phyloP scores from a whole-genome alignment of 2,113 vertebrate species.

The Terrapene triunguis region DNA sequence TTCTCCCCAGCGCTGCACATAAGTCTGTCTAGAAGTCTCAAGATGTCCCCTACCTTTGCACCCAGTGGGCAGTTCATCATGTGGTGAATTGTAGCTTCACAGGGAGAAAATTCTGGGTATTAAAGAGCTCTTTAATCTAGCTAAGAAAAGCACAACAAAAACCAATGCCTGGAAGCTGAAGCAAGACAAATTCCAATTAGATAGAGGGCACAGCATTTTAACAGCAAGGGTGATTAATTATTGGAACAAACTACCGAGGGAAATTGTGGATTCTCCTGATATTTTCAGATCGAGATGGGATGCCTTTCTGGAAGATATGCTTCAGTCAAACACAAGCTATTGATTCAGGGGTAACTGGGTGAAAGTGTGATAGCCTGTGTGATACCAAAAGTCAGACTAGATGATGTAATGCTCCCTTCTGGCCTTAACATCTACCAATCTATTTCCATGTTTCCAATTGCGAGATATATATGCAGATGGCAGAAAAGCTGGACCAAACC shows the following conservation, averaged over 20 bases:
- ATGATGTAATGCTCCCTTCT: conserved; percentile 49
- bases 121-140: background rate
- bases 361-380: background rate
- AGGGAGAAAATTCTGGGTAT: background rate
- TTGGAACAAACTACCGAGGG: background rate
- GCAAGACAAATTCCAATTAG: background rate
- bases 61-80: background rate
- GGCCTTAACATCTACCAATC: conserved; percentile 43
- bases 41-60: background rate
- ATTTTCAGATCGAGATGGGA: background rate
- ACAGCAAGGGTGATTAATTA: background rate
- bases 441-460: background rate
- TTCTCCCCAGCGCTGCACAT: background rate
- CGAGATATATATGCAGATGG: fast-evolving
- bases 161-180: background rate
- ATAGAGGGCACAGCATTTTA: background rate
- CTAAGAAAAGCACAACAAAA: background rate
- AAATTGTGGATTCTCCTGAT: background rate
- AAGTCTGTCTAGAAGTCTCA: background rate
- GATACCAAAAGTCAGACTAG: conserved; percentile 11
- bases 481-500: conserved; percentile 35
- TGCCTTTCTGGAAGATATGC: background rate
- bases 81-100: background rate
- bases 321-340: conserved; percentile 2
- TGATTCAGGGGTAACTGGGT: background rate